These are phyloP conservation scores for Formica selysi DNA, from an alignment of 1,140 invertebrate genomes.

Conservation along the genomic window DNA sequence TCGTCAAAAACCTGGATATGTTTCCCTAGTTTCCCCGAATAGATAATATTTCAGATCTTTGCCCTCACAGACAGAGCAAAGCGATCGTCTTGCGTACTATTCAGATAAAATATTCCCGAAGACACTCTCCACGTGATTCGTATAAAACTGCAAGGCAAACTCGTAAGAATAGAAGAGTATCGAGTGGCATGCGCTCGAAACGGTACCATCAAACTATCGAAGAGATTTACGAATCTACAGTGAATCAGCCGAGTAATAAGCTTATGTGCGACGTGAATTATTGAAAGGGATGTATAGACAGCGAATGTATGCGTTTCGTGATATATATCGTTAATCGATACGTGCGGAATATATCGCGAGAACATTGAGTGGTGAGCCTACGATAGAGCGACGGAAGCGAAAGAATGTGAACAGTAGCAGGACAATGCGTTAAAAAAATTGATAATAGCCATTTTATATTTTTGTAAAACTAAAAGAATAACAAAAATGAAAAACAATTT, in stretches of 20 bases:
- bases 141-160: constrained; percentile 6
- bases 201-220: not conserved
- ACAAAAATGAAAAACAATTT: too few species aligned
- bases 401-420: constrained; percentile 23
- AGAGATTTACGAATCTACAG: constrained; percentile 55
- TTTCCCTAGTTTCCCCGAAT: constrained; percentile 26
- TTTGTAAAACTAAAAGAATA: too few species aligned
- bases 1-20: constrained; percentile 12
- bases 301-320: constrained; percentile 6
- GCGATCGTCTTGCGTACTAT: constrained; percentile 5
- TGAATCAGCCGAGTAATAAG: constrained; percentile 53
- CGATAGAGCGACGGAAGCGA: not conserved
- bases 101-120: constrained; percentile 43
- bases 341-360: not conserved
- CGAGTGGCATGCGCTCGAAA: constrained; percentile 25
- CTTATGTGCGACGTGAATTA: constrained; percentile 49
- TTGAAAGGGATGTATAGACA: not conserved
- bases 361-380: not conserved
- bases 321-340: constrained; percentile 56
- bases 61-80: not conserved
- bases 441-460: not conserved
- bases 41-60: constrained; percentile 35
- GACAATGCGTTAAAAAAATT: not conserved
- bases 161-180: not conserved
- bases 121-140: constrained; percentile 11